phyloP scores from a whole-genome alignment of 2,113 vertebrate species.

The Rhea americana region DNA sequence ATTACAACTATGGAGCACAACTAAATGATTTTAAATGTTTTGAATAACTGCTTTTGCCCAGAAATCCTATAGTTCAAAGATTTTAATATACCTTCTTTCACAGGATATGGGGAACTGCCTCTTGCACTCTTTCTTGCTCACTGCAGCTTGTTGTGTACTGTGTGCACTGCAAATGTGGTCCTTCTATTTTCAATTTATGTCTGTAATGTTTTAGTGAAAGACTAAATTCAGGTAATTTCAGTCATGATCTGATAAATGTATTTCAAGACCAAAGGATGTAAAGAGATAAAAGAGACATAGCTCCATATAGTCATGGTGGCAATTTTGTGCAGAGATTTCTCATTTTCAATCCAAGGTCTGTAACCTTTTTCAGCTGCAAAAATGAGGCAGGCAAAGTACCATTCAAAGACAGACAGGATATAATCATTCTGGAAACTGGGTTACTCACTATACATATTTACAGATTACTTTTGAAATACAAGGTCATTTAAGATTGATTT shows the following conservation, averaged over 20 bases:
- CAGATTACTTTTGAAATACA: slow-evolving; percentile 4
- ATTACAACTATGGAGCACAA: neutral
- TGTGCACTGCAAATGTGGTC: neutral
- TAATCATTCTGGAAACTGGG: neutral
- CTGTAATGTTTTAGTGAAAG: neutral
- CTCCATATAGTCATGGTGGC: neutral
- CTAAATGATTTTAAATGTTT: neutral
- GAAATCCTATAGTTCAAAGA: neutral
- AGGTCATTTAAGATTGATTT: slow-evolving; percentile 30
- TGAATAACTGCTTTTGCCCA: neutral
- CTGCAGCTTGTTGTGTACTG: too few species aligned
- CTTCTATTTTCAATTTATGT: neutral
- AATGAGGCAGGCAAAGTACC: slow-evolving; percentile 26
- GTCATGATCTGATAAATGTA: neutral
- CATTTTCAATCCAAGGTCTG: neutral
- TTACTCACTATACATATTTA: slow-evolving; percentile 42
- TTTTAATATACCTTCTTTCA: neutral
- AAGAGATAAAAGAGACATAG: neutral
- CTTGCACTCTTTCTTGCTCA: neutral
- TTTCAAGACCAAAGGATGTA: neutral
- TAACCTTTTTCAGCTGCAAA: neutral
- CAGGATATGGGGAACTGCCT: neutral
- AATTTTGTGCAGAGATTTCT: neutral
- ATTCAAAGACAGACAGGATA: slow-evolving; percentile 7
- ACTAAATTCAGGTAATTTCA: neutral